Evolutionary conservation across 2,113 vertebrate species (phyloP).

Genomic region (Oryzias woworae): DNA sequence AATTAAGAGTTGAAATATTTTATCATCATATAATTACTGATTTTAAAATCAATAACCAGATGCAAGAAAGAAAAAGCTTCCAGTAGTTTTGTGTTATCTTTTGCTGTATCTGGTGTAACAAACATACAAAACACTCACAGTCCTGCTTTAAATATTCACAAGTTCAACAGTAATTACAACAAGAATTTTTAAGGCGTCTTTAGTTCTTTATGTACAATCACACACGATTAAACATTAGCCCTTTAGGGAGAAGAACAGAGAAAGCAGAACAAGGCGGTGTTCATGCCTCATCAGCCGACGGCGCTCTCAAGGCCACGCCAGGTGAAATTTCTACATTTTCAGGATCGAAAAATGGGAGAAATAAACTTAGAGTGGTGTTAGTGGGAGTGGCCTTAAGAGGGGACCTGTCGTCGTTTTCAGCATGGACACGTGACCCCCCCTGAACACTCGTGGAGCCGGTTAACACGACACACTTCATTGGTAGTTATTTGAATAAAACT

Average conservation of each 20-base stretch:
- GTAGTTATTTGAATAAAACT: constrained; percentile 31
- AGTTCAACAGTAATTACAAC: constrained; percentile 58
- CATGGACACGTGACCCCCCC: constrained; percentile 41
- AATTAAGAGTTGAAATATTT: constrained; percentile 28
- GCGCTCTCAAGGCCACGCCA: constrained; percentile 11
- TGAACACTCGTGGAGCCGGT: constrained; percentile 18
- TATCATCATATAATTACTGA: constrained; percentile 36
- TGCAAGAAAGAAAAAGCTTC: constrained; percentile 5
- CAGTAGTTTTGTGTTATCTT: constrained; percentile 27
- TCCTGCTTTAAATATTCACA: constrained; percentile 59
- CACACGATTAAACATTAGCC: constrained; percentile 71
- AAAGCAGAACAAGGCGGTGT: constrained; percentile 63
- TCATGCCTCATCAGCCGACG: constrained; percentile 58
- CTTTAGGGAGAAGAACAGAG: constrained; percentile 80
- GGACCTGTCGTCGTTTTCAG: constrained; percentile 42
- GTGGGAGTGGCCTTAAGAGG: constrained; percentile 11
- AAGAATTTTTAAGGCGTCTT: constrained; percentile 67
- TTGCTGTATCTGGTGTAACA: constrained; percentile 46
- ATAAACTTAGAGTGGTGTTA: constrained; percentile 2
- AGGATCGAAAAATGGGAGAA: neutral
- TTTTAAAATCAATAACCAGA: constrained; percentile 21
- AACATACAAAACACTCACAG: constrained; percentile 38
- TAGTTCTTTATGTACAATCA: constrained; percentile 73
- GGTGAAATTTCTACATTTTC: constrained; percentile 5
- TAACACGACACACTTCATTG: constrained; percentile 52